Evolutionary conservation across 2,888 invertebrate species (phyloP).

Genomic region (Chrysopilus asiliformis): DNA sequence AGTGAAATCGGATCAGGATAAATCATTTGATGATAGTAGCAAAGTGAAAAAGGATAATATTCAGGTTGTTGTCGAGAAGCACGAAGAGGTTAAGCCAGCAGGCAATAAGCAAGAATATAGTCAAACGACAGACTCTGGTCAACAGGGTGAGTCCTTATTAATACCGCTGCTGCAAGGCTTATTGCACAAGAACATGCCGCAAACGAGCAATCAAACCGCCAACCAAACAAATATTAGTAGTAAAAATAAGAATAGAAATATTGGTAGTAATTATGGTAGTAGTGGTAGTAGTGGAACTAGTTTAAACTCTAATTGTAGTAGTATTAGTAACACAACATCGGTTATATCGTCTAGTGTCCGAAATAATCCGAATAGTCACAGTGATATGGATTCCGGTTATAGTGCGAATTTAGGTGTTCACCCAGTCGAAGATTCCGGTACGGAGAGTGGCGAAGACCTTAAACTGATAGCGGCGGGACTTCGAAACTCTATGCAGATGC

Average conservation of each 20-base stretch:
- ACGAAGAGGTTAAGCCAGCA: slow-evolving; percentile 1
- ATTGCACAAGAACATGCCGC: slow-evolving; percentile 36
- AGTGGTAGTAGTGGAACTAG: slow-evolving; percentile 6
- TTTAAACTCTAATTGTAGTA: slow-evolving; percentile 23
- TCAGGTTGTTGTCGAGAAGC: slow-evolving; percentile 9
- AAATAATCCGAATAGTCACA: not conserved
- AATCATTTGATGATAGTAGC: slow-evolving; percentile 4
- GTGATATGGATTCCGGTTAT: slow-evolving; percentile 5
- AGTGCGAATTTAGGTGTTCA: slow-evolving; percentile 19
- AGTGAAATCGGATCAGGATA: slow-evolving; percentile 6
- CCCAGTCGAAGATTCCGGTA: slow-evolving; percentile 48
- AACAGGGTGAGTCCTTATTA: slow-evolving; percentile 61
- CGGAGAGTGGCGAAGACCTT: slow-evolving; percentile 57
- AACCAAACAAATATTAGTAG: slow-evolving; percentile 10
- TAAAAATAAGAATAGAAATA: slow-evolving; percentile 16
- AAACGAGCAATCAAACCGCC: slow-evolving; percentile 7
- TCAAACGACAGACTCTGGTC: slow-evolving; percentile 15
- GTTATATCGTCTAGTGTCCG: too few species aligned
- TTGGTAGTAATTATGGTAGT: slow-evolving; percentile 12
- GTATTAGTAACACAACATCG: slow-evolving; percentile 9
- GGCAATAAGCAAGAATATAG: slow-evolving; percentile 2
- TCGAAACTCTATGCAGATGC: slow-evolving; percentile 39
- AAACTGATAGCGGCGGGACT: slow-evolving; percentile 41
- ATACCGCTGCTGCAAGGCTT: slow-evolving; percentile 54
- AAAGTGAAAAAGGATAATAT: slow-evolving; percentile 6